Evolutionary conservation across 1,140 invertebrate species (phyloP), one percentile per base, ranked within the genome.

Genomic region (Oscheius sp.): DNA sequence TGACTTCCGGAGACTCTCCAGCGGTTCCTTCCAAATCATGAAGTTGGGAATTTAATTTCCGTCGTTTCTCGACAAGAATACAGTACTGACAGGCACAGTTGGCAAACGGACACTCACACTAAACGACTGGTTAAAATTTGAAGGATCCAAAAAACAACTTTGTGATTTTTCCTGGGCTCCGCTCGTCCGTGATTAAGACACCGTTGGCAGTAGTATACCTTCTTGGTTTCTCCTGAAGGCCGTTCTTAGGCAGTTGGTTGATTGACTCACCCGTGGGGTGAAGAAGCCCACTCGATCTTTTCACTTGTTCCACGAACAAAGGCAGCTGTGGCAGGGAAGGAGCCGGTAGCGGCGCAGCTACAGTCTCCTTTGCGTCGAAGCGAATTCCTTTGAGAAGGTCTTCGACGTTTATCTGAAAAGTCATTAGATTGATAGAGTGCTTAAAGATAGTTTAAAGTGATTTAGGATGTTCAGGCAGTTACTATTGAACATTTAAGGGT

Each of bases 121-220:
- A 64, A 66, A 55, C 7, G 23, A 55, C 49, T 26, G 7, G 7
- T 7, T 15, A 26, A 55, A 55, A 55, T 23, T 13, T 13, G 49
- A 55, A 20, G 15, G 28, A 7, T 55, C 4, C 4, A 55, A 55
- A 55, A 7, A 55, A 7, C 49, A 13, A 55, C 55, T 70, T 80
- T 80, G 66, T 80, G 79, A 55, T 80, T 80, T 61, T 80, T 80
- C 2, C 79, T 66, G n/a, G 77, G 79, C 26, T 68, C 78, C 3
- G 67, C 52, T 28, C 35, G 52, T 4, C 73, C 72, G 67, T 80
- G 79, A 62, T 80, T 80, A 26, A 80, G 69, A 67, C 79, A 80
- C 35, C 79, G 15, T 65, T 80, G 79, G 65, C 79, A 80, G 58
- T 75, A 80, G 67, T 80, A 80, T 13, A 80, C 76, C 26, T 79